phyloP scores from a whole-genome alignment of 1,140 invertebrate genomes.

The Aphis craccivora region DNA sequence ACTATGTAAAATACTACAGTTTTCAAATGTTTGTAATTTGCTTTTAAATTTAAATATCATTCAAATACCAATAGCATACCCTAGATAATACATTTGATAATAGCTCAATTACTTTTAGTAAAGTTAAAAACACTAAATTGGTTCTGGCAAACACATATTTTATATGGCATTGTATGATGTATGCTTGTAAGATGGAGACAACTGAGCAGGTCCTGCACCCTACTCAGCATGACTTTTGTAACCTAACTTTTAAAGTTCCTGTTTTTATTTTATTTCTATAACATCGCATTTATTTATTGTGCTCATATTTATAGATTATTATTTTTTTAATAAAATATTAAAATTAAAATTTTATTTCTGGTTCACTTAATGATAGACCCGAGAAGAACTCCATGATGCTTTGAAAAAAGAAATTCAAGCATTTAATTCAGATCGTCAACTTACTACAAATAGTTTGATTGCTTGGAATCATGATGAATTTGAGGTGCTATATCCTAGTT shows the following conservation, averaged over 20 bases:
- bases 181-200: not conserved
- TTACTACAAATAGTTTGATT: conserved; percentile 80
- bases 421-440: conserved; percentile 89
- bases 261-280: not conserved
- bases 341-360: not conserved
- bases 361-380: conserved; percentile 71
- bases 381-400: conserved; percentile 91
- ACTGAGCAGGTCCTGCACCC: not conserved
- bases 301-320: not conserved
- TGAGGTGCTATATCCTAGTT: conserved; percentile 90
- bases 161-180: not conserved
- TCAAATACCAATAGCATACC: not conserved
- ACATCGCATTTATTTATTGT: not conserved
- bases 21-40: not conserved
- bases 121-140: not conserved
- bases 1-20: not conserved
- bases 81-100: not conserved
- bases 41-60: not conserved
- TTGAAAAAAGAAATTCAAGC: conserved; percentile 93
- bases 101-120: not conserved
- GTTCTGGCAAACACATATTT: not conserved
- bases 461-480: conserved; percentile 99
- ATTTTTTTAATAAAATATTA: not conserved
- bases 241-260: no score
- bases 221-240: not conserved